A percentile compares a stretch with the other conserved stretches of the same genome.
Conservation (phyloP, 2,888 invertebrate genomes). For the Heteropelma amictum region DNA sequence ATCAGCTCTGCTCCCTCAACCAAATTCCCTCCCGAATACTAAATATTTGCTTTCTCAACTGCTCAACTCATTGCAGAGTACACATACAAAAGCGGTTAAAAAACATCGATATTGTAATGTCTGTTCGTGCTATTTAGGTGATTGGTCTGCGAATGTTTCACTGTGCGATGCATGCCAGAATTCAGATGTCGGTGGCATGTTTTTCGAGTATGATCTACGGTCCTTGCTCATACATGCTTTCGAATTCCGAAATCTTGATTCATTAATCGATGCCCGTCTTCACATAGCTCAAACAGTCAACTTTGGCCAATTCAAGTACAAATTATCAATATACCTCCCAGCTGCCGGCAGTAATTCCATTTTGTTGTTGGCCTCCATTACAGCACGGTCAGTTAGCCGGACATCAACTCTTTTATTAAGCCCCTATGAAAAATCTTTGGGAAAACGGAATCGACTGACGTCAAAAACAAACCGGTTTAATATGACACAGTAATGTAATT, state of each 20-base stretch:
- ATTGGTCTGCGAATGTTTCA: background rate
- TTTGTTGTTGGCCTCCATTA: slow-evolving; percentile 27
- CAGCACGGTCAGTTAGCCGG: slow-evolving; percentile 15
- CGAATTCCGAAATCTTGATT: background rate
- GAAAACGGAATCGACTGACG: slow-evolving; percentile 27
- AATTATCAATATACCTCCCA: slow-evolving; percentile 28
- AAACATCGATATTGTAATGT: slow-evolving; percentile 18
- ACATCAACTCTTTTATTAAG: slow-evolving; percentile 33
- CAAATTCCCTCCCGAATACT: slow-evolving; percentile 18
- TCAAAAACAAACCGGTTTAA: background rate
- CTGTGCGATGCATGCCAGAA: slow-evolving; percentile 2
- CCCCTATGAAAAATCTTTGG: slow-evolving; percentile 24
- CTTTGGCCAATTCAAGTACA: slow-evolving; percentile 33
- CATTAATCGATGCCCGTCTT: background rate
- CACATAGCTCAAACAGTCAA: slow-evolving; percentile 23
- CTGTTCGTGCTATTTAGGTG: slow-evolving; percentile 17
- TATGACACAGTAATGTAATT: slow-evolving; percentile 10
- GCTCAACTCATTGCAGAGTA: background rate
- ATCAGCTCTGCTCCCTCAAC: slow-evolving; percentile 17
- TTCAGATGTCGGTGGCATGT: background rate
- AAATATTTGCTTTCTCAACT: slow-evolving; percentile 7
- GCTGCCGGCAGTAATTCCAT: background rate
- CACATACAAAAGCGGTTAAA: background rate
- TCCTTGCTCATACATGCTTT: slow-evolving; percentile 15
- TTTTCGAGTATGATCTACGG: slow-evolving; percentile 9